Base-by-base conservation (phyloP, 1,140 invertebrate species). In the Venustaconcha ellipsiformis region DNA sequence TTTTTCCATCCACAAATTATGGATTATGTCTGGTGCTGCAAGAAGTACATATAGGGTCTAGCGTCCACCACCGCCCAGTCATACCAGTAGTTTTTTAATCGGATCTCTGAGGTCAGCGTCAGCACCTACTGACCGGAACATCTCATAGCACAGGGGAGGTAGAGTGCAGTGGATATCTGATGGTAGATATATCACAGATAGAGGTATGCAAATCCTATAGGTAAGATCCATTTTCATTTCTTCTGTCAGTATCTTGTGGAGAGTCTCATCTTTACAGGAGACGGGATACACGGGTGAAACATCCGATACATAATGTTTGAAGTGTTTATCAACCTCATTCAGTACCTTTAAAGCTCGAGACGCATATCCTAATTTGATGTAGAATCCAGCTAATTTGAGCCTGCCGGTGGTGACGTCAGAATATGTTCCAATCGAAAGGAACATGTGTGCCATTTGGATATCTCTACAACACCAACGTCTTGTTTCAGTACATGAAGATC, bases 51-150 rank as follows among this genome's bases (percentile, higher is more conserved):
- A n/a, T 1, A 67, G 11, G 65, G 65, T n/a, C 37, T 14, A 48
- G 37, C 20, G 37, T 67, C 65, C 20, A 67, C 65, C 65, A 26
- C 65, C 30, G 65, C 65, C 14, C 20, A 26, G 65, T 67, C 65
- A 26, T 37, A 17, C 65, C 65, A 67, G 14, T 26, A n/a, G 11
- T n/a, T 12, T 15, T n/a, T 67, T 48, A 1, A 4, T 37, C 13
- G 12, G 12, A 55, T 18, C 55, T 67, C 65, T 67, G 13, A 37
- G 65, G 20, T 4, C 37, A 13, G 55, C 1, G 14, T 67, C 65
- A 18, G 15, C 65, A 37, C 14, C 37, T 14, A 37, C 55, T 37
- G 13, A 14, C 12, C 65, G 20, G 26, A 37, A n/a, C 65, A 67
- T 67, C 18, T 67, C 65, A 18, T 14, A 67, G 1, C 13, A 67